Conservation (phyloP, 2,113 vertebrate genomes). For the Phocoena sinus region DNA sequence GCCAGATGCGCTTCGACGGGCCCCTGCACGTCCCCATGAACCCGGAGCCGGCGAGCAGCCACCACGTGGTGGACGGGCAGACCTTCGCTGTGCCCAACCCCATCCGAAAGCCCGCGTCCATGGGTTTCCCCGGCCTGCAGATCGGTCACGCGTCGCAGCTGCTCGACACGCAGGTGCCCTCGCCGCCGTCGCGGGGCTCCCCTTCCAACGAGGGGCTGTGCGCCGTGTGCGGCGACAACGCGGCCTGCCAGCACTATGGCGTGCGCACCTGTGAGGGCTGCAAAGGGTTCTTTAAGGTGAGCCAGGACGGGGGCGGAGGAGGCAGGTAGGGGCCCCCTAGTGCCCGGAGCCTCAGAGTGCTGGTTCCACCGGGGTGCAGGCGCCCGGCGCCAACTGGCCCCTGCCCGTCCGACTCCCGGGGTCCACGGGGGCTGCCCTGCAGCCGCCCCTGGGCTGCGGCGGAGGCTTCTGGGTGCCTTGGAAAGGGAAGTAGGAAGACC, state of each 20-base stretch:
- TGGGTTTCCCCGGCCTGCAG: slow-evolving; percentile 96
- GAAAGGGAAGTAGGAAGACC: not conserved
- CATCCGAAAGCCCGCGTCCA: slow-evolving; percentile 91
- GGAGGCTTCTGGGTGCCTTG: not conserved
- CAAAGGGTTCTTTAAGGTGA: slow-evolving; percentile 98
- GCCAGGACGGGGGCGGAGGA: not conserved
- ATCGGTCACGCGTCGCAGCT: slow-evolving; percentile 95
- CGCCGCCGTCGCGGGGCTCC: slow-evolving; percentile 94
- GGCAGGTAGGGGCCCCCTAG: not conserved
- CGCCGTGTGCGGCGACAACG: slow-evolving; percentile 98
- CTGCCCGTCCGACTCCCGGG: too few species aligned
- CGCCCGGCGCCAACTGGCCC: not conserved
- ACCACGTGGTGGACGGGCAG: slow-evolving; percentile 92
- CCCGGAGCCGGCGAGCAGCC: slow-evolving; percentile 88
- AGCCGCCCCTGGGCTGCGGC: not conserved
- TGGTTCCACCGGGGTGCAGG: accelerated
- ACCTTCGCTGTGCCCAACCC: slow-evolving; percentile 93
- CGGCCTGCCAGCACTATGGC: slow-evolving; percentile 95
- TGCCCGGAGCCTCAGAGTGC: not conserved
- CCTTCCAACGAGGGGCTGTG: slow-evolving; percentile 98
- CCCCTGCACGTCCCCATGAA: slow-evolving; percentile 94
- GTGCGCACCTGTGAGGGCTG: slow-evolving; percentile 96
- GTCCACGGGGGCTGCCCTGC: not conserved
- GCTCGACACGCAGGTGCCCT: slow-evolving; percentile 95
- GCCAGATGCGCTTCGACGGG: slow-evolving; percentile 99